These are phyloP conservation scores for Opisthocomus hoazin DNA, from an alignment of 2,113 vertebrate genomes.

Conservation along the genomic window DNA sequence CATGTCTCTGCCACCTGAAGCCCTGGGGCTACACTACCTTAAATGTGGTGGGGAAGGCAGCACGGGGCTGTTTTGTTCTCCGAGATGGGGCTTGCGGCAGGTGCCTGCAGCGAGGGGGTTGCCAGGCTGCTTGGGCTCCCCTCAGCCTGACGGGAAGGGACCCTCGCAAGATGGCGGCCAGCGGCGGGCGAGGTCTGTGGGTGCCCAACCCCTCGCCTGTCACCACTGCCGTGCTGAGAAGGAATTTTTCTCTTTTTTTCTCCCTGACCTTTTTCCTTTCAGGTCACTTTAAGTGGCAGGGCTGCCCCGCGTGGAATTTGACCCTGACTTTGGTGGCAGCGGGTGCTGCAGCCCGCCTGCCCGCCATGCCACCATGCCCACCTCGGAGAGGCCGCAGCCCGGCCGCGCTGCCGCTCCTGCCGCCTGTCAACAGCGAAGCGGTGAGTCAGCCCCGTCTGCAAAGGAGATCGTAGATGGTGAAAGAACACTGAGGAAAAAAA, in stretches of 20 bases:
- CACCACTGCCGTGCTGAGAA: neutral
- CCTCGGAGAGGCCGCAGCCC: neutral
- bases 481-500: neutral
- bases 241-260: neutral
- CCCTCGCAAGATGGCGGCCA: neutral
- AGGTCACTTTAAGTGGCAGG: neutral
- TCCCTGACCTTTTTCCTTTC: neutral
- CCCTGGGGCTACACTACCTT: fast-evolving
- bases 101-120: fast-evolving
- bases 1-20: fast-evolving
- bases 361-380: fast-evolving
- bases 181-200: neutral
- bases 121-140: neutral
- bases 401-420: fast-evolving
- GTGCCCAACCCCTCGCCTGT: neutral
- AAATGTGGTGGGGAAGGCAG: neutral
- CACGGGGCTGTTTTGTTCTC: neutral
- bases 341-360: neutral
- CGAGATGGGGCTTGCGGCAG: fast-evolving
- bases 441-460: neutral
- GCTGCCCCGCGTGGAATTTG: neutral
- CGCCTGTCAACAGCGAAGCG: fast-evolving
- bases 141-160: neutral
- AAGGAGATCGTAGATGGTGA: neutral
- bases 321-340: fast-evolving